Base-by-base conservation (phyloP, 2,113 vertebrate species). In the Carlito syrichta region DNA sequence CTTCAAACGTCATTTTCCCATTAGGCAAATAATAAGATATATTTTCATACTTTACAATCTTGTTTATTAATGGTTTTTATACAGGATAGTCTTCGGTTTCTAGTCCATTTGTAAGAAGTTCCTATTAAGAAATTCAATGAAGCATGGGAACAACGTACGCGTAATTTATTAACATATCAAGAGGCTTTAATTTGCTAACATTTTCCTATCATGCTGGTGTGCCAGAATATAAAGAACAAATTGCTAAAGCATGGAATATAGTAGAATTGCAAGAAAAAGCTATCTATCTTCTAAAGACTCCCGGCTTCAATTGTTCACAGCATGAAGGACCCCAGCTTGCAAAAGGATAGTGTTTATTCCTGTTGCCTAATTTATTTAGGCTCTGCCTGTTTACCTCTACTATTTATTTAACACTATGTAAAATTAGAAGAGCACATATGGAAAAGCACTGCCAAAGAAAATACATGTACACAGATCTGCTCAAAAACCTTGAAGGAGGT, bases 61-160 rank as follows among this genome's bases (percentile, higher is more conserved):
- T 96, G 66, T 95, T 96, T 98, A 95, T 94, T 90, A 95, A 96
- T 96, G 73, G 78, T 77, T 89, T 96, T 95, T 94, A 66, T 78
- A 89, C 48, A 92, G 77, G 73, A 45, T 13, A 76, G 89, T 92
- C 68, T 94, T 27, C 48, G 52, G 54, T 94, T 97, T 87, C 89
- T 92, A 95, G 85, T 43, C 82, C 92, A 96, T 97, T 95, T 96
- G 60, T 96, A 96, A 86, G 87, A 97, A 92, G 92, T 79, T 96
- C 87, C 91, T 91, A 96, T 97, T 97, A 96, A 94, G 95, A 97
- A 96, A 96, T 92, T 88, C 95, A 97, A 58, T 93, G 96, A 96
- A 96, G 96, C 97, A 95, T 91, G 88, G 90, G 66, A 63, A 86
- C 38, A 91, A 90, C 6, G 77, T 50, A 74, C 83, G 81, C 69